phyloP scores from a whole-genome alignment of 2,113 vertebrate genomes.

The Fukomys damarensis region DNA sequence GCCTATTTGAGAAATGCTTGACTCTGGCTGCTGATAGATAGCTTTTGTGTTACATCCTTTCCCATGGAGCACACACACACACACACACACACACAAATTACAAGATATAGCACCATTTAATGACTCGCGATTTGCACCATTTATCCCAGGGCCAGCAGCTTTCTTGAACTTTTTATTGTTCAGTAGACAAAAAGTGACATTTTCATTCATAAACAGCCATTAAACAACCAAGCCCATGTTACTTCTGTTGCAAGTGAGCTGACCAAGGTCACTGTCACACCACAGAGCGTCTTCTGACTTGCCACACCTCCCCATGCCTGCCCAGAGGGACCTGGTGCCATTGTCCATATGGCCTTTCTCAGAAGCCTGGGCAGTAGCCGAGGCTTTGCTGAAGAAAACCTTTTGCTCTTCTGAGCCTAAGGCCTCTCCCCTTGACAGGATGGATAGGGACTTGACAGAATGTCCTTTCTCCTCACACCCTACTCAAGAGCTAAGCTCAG shows the following conservation, averaged over 20 bases:
- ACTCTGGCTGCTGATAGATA: neutral
- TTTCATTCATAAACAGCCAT: neutral
- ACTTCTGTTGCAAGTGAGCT: neutral
- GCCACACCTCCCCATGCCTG: neutral
- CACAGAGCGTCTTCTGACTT: neutral
- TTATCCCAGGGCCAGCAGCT: too few relatives aligned
- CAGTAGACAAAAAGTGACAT: neutral
- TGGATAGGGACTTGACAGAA: neutral
- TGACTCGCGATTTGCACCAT: rapidly evolving
- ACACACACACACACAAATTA: too few relatives aligned
- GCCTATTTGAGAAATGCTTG: neutral
- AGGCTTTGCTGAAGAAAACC: neutral
- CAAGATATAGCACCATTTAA: rapidly evolving
- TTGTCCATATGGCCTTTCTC: too few relatives aligned
- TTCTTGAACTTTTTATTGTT: neutral
- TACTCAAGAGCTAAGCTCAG: too few relatives aligned
- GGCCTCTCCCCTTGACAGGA: neutral
- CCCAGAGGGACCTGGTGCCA: neutral
- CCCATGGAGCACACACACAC: neutral
- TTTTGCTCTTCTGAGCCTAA: neutral
- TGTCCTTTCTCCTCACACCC: neutral
- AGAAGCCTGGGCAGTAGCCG: rapidly evolving
- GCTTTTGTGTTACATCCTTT: neutral
- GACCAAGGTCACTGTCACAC: neutral
- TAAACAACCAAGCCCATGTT: too few relatives aligned